Conservation (phyloP, 2,113 vertebrate genomes). For the Muscicapa adusta region DNA sequence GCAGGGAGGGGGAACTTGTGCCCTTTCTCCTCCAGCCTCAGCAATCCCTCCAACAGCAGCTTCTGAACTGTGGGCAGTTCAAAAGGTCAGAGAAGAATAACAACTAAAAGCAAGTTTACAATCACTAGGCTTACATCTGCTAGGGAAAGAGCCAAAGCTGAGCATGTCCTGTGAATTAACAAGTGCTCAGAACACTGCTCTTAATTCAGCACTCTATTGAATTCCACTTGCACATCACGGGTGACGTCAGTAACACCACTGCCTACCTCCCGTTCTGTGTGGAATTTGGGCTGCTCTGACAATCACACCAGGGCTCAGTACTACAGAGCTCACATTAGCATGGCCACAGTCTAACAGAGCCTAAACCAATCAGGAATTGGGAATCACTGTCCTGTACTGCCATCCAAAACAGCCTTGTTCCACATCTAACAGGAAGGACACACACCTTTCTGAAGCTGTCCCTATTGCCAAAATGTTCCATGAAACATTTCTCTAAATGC, state of each 20-base stretch:
- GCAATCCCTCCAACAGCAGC: not conserved
- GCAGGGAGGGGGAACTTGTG: too few species aligned
- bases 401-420: not conserved
- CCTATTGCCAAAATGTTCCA: not conserved
- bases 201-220: not conserved
- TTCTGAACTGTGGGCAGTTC: not conserved
- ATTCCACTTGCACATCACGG: not conserved
- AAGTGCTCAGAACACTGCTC: not conserved
- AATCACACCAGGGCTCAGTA: not conserved
- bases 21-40: not conserved
- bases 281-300: conserved; percentile 20
- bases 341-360: not conserved
- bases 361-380: not conserved
- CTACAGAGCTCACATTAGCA: not conserved
- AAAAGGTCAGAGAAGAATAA: not conserved
- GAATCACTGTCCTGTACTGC: not conserved
- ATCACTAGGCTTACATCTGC: not conserved
- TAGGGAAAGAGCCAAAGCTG: not conserved
- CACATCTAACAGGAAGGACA: not conserved
- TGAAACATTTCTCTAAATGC: not conserved
- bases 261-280: not conserved
- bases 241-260: not conserved
- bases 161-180: not conserved
- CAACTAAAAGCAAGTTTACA: not conserved
- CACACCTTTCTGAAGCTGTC: not conserved